These are phyloP conservation scores for Eptatretus atami DNA, from an alignment of 2,797 vertebrate species.

Conservation along the genomic window DNA sequence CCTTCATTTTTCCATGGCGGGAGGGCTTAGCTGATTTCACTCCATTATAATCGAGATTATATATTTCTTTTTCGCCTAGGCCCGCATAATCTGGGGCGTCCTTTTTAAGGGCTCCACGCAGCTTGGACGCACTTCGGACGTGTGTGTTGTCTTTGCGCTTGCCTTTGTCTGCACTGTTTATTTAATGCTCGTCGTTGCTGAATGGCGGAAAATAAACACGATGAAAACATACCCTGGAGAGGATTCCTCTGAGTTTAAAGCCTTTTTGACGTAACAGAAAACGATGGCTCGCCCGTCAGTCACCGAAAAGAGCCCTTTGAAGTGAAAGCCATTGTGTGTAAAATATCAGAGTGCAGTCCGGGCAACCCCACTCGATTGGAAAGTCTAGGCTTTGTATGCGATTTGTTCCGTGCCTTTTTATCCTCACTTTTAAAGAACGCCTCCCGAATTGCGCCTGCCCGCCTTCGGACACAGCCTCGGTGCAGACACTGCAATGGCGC, in stretches of 20 bases:
- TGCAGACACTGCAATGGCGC: no score
- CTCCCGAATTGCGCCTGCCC: no score
- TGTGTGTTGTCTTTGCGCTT: no score
- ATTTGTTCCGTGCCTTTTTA: constrained; percentile 23
- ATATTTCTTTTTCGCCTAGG: no score
- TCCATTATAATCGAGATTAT: no score
- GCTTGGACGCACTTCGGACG: no score
- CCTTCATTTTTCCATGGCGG: no score
- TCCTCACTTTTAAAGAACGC: no score
- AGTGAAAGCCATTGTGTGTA: constrained; percentile 70
- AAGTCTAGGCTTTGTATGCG: constrained; percentile 59
- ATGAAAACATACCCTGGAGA: constrained; percentile 28
- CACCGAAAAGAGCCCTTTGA: constrained; percentile 47
- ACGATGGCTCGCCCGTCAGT: constrained; percentile 72
- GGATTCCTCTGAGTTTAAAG: constrained; percentile 47
- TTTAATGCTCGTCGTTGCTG: constrained; percentile 38
- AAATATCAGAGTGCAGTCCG: constrained; percentile 70
- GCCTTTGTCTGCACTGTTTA: constrained; percentile 19
- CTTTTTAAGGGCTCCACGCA: no score
- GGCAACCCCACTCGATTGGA: constrained; percentile 91
- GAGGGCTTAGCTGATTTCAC: no score
- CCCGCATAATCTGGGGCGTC: no score
- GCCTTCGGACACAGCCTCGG: no score
- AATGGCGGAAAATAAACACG: constrained; percentile 47
- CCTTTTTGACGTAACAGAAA: constrained; percentile 39